These are phyloP conservation scores for Micromesistius poutassou DNA, from an alignment of 2,797 vertebrate species.

Conservation along the genomic window DNA sequence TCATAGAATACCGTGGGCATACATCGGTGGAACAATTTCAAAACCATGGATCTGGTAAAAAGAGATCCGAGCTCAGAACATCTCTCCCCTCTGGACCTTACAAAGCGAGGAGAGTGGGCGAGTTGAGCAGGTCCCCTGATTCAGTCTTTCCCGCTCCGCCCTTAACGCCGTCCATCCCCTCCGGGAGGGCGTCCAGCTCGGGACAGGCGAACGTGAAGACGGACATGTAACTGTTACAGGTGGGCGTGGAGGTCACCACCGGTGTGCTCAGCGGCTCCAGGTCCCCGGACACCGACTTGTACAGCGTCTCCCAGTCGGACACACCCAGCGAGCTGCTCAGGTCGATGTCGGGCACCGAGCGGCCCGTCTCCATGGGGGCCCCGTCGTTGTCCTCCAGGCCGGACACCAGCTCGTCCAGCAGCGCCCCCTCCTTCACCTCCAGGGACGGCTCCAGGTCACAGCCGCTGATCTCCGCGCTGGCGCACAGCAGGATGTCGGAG, in stretches of 20 bases:
- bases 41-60: conserved; percentile 33
- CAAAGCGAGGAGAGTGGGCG: conserved; percentile 95
- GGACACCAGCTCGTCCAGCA: conserved; percentile 83
- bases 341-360: conserved; percentile 96
- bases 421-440: conserved; percentile 88
- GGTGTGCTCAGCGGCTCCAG: conserved; percentile 96
- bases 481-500: conserved; percentile 79
- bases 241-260: conserved; percentile 91
- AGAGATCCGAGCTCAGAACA: not conserved
- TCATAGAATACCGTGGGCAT: conserved; percentile 60
- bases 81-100: conserved; percentile 62
- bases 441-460: conserved; percentile 78
- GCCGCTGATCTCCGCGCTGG: conserved; percentile 77
- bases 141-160: conserved; percentile 87
- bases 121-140: conserved; percentile 93
- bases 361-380: conserved; percentile 81
- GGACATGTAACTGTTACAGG: conserved; percentile 89
- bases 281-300: conserved; percentile 81
- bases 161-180: conserved; percentile 82
- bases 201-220: conserved; percentile 94
- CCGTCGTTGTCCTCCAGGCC: conserved; percentile 61
- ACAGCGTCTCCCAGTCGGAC: conserved; percentile 96
- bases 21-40: conserved; percentile 48
- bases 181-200: conserved; percentile 86
- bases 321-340: conserved; percentile 88